These are phyloP conservation scores for Melanitta fusca DNA, from an alignment of 2,797 vertebrate species.

Conservation along the genomic window DNA sequence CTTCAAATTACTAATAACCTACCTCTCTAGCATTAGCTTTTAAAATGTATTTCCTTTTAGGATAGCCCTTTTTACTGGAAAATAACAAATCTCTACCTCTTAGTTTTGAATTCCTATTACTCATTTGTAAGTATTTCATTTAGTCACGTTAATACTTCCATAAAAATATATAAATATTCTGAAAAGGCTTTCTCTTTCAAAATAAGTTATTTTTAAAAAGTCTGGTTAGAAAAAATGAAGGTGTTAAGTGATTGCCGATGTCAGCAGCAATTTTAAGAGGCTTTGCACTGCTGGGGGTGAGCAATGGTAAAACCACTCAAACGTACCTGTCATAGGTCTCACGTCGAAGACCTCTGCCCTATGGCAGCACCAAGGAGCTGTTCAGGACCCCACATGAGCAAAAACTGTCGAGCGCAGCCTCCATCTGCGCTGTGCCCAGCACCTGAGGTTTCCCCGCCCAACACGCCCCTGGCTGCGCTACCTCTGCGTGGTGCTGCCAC, in stretches of 20 bases:
- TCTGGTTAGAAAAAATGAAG: conserved; percentile 50
- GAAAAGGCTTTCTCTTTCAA: conserved; percentile 51
- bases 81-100: not conserved
- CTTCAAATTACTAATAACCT: not conserved
- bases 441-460: not conserved
- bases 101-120: not conserved
- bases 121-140: not conserved
- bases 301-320: not conserved
- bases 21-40: not conserved
- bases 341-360: too few relatives aligned
- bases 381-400: accelerated
- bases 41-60: not conserved
- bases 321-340: not conserved
- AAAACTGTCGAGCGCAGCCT: not conserved
- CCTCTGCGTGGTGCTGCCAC: accelerated
- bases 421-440: not conserved
- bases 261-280: not conserved
- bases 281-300: not conserved
- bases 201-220: conserved; percentile 53
- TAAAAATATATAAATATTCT: conserved; percentile 67
- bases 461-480: accelerated
- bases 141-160: not conserved
- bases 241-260: not conserved
- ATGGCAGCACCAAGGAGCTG: not conserved
- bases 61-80: conserved; percentile 9